Percentiles rank a stretch among this genome's conserved stretches.
Evolutionary conservation across 2,113 vertebrate species (phyloP).

Genomic region (Ranitomeya imitator): DNA sequence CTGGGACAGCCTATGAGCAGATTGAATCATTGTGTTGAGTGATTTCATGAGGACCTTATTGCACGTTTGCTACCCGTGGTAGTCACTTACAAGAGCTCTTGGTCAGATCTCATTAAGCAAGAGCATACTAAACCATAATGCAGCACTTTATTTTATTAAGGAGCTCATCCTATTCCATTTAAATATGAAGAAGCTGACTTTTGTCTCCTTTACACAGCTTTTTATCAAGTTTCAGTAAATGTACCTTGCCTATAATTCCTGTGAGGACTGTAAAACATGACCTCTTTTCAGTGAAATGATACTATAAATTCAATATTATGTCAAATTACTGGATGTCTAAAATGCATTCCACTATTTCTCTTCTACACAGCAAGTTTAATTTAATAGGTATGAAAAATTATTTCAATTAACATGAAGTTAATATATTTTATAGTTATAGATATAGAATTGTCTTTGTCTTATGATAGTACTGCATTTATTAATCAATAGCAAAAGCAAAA

Average conservation of each 20-base stretch:
- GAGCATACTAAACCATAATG: background rate
- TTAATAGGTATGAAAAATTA: conserved; percentile 43
- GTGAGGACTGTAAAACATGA: conserved; percentile 40
- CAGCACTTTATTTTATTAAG: background rate
- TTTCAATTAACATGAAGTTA: conserved; percentile 38
- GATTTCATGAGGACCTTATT: too few species aligned
- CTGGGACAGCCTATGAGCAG: too few species aligned
- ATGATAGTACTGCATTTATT: conserved; percentile 6
- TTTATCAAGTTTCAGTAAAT: conserved; percentile 48
- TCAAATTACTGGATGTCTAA: conserved; percentile 50
- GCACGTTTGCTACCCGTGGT: too few species aligned
- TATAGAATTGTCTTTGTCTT: background rate
- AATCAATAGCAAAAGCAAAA: background rate
- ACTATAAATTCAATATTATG: conserved; percentile 48
- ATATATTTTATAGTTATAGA: conserved; percentile 8
- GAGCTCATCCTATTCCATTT: background rate
- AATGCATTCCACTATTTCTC: conserved; percentile 42
- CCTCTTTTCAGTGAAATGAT: conserved; percentile 49
- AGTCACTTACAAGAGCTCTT: too few species aligned
- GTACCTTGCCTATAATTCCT: conserved; percentile 30
- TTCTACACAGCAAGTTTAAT: conserved; percentile 26
- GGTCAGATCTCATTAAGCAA: background rate
- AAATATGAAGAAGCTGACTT: conserved; percentile 15
- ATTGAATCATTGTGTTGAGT: too few species aligned
- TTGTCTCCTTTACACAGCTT: conserved; percentile 13